These are phyloP conservation scores for Diabrotica undecimpunctata DNA, from an alignment of 1,140 invertebrate genomes.

Conservation along the genomic window DNA sequence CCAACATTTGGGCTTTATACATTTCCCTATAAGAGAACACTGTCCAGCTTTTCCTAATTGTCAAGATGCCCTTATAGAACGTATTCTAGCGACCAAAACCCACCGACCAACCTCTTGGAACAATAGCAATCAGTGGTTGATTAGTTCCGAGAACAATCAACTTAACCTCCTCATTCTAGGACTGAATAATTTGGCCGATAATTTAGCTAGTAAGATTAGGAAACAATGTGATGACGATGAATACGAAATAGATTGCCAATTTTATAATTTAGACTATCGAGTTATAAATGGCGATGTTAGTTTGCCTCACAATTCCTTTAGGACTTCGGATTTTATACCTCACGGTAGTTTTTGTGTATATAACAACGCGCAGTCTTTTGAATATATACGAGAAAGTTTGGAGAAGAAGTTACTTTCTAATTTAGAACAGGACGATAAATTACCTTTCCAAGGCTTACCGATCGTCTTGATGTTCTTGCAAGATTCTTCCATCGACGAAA, in stretches of 20 bases:
- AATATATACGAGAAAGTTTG: conserved; percentile 86
- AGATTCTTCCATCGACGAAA: conserved; percentile 77
- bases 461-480: conserved; percentile 88
- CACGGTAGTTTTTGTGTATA: conserved; percentile 87
- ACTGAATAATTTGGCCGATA: conserved; percentile 70
- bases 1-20: conserved; percentile 93
- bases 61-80: conserved; percentile 80
- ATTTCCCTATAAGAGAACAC: conserved; percentile 90
- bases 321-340: conserved; percentile 71
- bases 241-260: conserved; percentile 77
- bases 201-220: conserved; percentile 74
- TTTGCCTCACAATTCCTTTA: conserved; percentile 72
- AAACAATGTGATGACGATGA: conserved; percentile 76
- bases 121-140: conserved; percentile 63
- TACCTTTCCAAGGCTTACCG: conserved; percentile 79
- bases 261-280: conserved; percentile 80
- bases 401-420: conserved; percentile 89
- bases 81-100: conserved; percentile 68
- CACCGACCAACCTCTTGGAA: conserved; percentile 67
- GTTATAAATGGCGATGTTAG: conserved; percentile 83
- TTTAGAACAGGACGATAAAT: conserved; percentile 83
- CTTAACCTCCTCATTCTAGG: conserved; percentile 74
- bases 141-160: conserved; percentile 65
- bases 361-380: conserved; percentile 85
- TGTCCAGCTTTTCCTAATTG: conserved; percentile 89